Conservation (phyloP, 2,888 invertebrate species). For the Nowickia ferox region DNA sequence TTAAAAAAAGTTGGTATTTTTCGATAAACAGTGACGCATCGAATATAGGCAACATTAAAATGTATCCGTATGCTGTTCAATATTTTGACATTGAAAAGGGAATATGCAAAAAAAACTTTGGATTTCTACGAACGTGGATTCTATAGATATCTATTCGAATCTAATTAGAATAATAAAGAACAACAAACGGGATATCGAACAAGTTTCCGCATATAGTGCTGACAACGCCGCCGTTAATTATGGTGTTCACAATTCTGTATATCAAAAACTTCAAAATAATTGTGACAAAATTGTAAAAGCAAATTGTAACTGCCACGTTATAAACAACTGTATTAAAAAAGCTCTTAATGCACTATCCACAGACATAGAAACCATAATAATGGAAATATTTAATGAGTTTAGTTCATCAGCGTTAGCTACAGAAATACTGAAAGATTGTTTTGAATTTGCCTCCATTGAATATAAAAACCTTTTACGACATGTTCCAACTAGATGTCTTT, state of each 20-base stretch:
- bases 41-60: slow-evolving; percentile 40
- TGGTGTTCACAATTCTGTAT: neutral
- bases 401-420: slow-evolving; percentile 28
- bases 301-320: neutral
- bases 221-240: too few relatives aligned
- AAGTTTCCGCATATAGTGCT: too few relatives aligned
- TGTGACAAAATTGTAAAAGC: neutral
- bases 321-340: neutral
- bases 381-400: too few relatives aligned
- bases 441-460: slow-evolving; percentile 51
- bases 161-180: too few relatives aligned
- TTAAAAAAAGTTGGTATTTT: slow-evolving; percentile 9
- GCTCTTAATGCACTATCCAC: slow-evolving; percentile 29
- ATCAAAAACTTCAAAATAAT: too few relatives aligned
- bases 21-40: slow-evolving; percentile 40
- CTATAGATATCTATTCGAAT: slow-evolving; percentile 35
- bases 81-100: slow-evolving; percentile 55
- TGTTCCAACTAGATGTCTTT: slow-evolving; percentile 54
- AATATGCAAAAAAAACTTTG: slow-evolving; percentile 48
- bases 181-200: too few relatives aligned
- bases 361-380: slow-evolving; percentile 45
- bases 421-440: slow-evolving; percentile 36
- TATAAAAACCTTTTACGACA: slow-evolving; percentile 58
- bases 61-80: slow-evolving; percentile 51
- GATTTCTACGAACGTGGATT: slow-evolving; percentile 59